These are phyloP conservation scores for Sus scrofa DNA, from an alignment of 2,113 vertebrate species.

Conservation along the genomic window T2T-Sscrofa CM000826.6:101764001-101764500, in stretches of 20 bases:
- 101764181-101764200: conserved; percentile 3
- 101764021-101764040: too few relatives aligned
- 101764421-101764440: not conserved
- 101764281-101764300: not conserved
- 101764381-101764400: conserved; percentile 4
- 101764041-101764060: too few relatives aligned
- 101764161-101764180: not conserved
- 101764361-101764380: conserved; percentile 21
- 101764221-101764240: not conserved
- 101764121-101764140: conserved; percentile 14
- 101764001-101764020: too few relatives aligned
- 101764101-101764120: conserved; percentile 39
- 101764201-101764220: not conserved
- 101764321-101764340: not conserved
- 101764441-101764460: conserved; percentile 35
- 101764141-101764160: not conserved
- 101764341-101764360: not conserved
- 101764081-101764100: not conserved
- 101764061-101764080: conserved; percentile 40
- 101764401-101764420: not conserved
- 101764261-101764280: not conserved
- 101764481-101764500: not conserved
- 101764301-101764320: not conserved
- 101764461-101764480: conserved; percentile 1
- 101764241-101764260: not conserved